Base-by-base conservation (phyloP, 2,888 invertebrate genomes). In the Bombylius discolor region DNA sequence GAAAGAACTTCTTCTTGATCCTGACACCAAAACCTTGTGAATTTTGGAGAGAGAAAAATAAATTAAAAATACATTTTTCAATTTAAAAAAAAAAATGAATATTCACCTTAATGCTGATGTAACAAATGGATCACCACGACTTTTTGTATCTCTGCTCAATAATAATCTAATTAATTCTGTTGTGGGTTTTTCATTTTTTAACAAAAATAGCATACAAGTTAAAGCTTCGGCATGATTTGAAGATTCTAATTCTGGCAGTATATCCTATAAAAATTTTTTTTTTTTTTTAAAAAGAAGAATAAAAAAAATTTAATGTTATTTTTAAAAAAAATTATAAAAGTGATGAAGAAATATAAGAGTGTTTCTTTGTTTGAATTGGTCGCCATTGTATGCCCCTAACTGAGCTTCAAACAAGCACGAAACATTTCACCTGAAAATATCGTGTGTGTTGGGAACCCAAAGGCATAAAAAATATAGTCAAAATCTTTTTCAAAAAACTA, bases 171-270 rank as follows among this genome's bases (percentile, higher is more conserved):
- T 77, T 62, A 94, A 80, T 67, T 93, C 93, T 60, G 86, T 82
- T 31, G 88, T 87, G 31, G 95, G 95, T 68, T 86, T 87, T 72
- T 94, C 94, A 74, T 90, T 89, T 73, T 93, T 94, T 62, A 98
- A 78, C 80, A 94, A 84, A 62, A 97, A 78, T 65, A 95, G 78
- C 64, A 98, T 85, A 60, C 90, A 87, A 44, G 93, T 90, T 36
- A 96, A 76, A 1, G 97, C 96, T 78, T 98, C 97, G 1, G 95
- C 85, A 71, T 98, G 92, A 64, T 85, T 86, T 69, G 84, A 80
- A 70, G 85, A 84, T 66, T 89, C 87, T 59, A 94, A 74, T 67
- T 90, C 89, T 23, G 82, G 81, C 64, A 82, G 77, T 60, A 82
- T 77, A 61, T 73, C 73, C 74, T 66, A 49, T 7, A 36, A 56